Percentiles rank a stretch among this genome's conserved stretches.
These are phyloP conservation scores for Ctenoplectra terminalis DNA, from an alignment of 1,140 invertebrate species.

Conservation along the genomic window DNA sequence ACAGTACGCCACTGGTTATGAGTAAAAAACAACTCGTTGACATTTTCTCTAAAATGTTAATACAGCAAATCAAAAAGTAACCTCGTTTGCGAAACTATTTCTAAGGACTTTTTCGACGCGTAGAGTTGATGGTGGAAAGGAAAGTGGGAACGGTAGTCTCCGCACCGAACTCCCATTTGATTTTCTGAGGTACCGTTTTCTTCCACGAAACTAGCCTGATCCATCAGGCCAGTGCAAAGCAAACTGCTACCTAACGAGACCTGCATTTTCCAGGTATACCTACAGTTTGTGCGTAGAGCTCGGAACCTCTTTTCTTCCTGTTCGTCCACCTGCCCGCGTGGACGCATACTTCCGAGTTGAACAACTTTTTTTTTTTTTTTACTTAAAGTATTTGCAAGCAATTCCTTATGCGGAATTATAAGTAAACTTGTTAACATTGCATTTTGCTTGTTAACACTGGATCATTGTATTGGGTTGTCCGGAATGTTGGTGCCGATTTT, in stretches of 20 bases:
- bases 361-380: too few relatives aligned
- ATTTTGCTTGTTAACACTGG: too few relatives aligned
- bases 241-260: constrained; percentile 1
- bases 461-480: too few relatives aligned
- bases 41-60: too few relatives aligned
- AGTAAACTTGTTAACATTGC: too few relatives aligned
- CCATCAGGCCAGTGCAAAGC: constrained; percentile 25
- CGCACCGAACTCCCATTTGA: constrained; percentile 53
- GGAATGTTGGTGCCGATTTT: too few relatives aligned
- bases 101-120: constrained; percentile 54
- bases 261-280: constrained; percentile 22
- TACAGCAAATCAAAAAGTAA: too few relatives aligned
- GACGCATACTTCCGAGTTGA: not conserved
- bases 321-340: not conserved
- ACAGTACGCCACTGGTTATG: too few relatives aligned
- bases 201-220: constrained; percentile 62
- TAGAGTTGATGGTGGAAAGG: constrained; percentile 25
- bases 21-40: too few relatives aligned
- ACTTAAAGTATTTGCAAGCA: too few relatives aligned
- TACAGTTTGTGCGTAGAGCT: not conserved
- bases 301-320: not conserved
- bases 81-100: too few relatives aligned
- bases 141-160: constrained; percentile 39
- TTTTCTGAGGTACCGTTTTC: constrained; percentile 69
- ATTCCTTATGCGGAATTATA: too few relatives aligned